phyloP scores from a whole-genome alignment of 2,113 vertebrate species.

The Isurus oxyrinchus region DNA sequence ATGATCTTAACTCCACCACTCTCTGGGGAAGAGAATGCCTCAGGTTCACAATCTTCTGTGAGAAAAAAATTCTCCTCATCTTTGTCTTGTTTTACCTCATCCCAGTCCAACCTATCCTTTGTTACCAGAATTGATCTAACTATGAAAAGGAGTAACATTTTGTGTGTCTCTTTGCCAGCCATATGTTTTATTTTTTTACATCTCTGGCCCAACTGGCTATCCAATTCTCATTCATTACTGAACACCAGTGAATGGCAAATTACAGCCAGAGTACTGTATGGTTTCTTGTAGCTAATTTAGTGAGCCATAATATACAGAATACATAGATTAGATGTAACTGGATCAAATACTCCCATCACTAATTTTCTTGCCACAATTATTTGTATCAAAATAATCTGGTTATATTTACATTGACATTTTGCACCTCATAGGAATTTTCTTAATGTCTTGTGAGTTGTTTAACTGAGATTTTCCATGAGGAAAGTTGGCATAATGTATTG shows the following conservation, averaged over 20 bases:
- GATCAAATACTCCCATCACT: background rate
- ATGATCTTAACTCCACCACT: no score
- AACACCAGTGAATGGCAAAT: no score
- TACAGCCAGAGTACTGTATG: background rate
- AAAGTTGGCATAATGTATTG: background rate
- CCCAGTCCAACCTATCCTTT: no score
- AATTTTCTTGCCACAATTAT: background rate
- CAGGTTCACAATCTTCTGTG: no score
- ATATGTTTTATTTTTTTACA: background rate
- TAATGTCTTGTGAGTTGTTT: background rate
- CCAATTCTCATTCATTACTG: no score
- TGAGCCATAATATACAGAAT: background rate
- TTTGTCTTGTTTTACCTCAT: background rate
- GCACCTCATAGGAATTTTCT: background rate
- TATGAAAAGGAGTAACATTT: no score
- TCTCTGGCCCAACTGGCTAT: background rate
- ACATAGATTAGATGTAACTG: background rate
- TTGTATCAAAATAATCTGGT: background rate
- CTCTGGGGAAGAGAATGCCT: no score
- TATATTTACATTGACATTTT: background rate
- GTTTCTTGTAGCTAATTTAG: background rate
- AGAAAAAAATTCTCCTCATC: no score
- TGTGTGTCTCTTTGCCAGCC: no score
- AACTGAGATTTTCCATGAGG: background rate
- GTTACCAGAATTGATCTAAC: no score